phyloP scores from a whole-genome alignment of 2,113 vertebrate genomes.

The Climacteris rufus region DNA sequence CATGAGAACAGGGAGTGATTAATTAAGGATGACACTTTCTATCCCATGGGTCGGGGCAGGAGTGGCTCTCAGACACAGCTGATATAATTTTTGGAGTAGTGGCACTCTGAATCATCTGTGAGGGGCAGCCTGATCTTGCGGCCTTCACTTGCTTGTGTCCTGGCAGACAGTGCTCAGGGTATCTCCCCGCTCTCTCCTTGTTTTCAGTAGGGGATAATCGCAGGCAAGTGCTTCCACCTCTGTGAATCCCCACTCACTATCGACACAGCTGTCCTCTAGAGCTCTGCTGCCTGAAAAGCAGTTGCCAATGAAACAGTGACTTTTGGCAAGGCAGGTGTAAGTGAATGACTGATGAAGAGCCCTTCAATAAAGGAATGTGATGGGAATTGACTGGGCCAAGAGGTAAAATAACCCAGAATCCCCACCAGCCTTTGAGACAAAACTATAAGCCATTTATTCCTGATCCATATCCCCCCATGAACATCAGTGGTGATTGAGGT shows the following conservation, averaged over 20 bases:
- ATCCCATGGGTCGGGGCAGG: not conserved
- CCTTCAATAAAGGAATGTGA: slow-evolving; percentile 8
- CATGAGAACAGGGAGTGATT: not conserved
- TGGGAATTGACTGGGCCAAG: slow-evolving; percentile 13
- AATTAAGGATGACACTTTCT: not conserved
- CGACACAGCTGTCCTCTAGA: slow-evolving; percentile 15
- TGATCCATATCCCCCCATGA: not conserved
- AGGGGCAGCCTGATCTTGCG: not conserved
- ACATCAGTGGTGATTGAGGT: not conserved
- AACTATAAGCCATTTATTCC: not conserved
- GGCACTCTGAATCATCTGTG: not conserved
- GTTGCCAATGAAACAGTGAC: slow-evolving; percentile 39
- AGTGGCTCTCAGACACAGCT: not conserved
- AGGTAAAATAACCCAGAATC: not conserved
- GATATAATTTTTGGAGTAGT: not conserved
- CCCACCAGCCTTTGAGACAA: not conserved
- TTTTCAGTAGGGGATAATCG: slow-evolving; percentile 29
- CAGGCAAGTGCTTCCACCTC: not conserved
- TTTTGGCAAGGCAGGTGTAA: slow-evolving; percentile 53
- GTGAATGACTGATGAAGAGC: slow-evolving; percentile 35
- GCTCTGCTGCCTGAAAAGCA: slow-evolving; percentile 20
- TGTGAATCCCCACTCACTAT: slow-evolving; percentile 41
- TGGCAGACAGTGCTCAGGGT: not conserved
- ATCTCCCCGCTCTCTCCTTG: not conserved
- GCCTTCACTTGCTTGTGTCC: not conserved